Percentiles rank a stretch among this genome's conserved stretches.
Evolutionary conservation across 92 coral and sea anemone species (phyloP).

Genomic region (Actinernus sp.): DNA sequence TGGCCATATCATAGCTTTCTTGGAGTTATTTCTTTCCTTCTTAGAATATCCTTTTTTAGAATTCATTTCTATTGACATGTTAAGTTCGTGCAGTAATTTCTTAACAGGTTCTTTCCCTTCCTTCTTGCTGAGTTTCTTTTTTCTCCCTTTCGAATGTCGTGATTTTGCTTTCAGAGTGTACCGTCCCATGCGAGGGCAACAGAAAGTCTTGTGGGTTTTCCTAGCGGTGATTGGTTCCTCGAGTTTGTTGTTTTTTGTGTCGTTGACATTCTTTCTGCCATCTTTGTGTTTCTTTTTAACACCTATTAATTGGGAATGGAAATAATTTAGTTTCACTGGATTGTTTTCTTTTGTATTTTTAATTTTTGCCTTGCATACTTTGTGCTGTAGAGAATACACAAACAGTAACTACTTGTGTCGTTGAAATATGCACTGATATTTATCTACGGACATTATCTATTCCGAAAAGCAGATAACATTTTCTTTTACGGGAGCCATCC

Average conservation of each 20-base stretch:
- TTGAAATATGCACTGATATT: too few species aligned
- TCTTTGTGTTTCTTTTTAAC: slow-evolving; percentile 5
- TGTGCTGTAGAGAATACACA: too few species aligned
- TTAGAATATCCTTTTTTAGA: background rate
- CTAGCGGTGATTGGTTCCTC: background rate
- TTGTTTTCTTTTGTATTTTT: too few species aligned
- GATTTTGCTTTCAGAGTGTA: slow-evolving; percentile 12
- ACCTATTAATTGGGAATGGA: too few species aligned
- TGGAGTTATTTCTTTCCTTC: slow-evolving; percentile 40
- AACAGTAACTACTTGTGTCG: too few species aligned
- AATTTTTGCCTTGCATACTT: too few species aligned
- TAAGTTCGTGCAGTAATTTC: slow-evolving; percentile 7
- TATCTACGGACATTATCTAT: too few species aligned
- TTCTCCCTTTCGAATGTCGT: background rate
- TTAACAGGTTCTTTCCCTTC: background rate
- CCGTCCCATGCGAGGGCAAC: slow-evolving; percentile 4
- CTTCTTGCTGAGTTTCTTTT: slow-evolving; percentile 5
- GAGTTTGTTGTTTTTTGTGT: background rate
- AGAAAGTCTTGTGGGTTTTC: background rate
- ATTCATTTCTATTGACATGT: slow-evolving; percentile 2
- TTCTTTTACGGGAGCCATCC: too few species aligned
- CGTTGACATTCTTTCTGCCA: slow-evolving; percentile 4
- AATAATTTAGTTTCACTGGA: too few species aligned
- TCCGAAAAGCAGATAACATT: too few species aligned
- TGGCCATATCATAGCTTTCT: slow-evolving; percentile 96